These are phyloP conservation scores for Sipunculus nudus DNA, from an alignment of 2,888 invertebrate species.

Conservation along the genomic window DNA sequence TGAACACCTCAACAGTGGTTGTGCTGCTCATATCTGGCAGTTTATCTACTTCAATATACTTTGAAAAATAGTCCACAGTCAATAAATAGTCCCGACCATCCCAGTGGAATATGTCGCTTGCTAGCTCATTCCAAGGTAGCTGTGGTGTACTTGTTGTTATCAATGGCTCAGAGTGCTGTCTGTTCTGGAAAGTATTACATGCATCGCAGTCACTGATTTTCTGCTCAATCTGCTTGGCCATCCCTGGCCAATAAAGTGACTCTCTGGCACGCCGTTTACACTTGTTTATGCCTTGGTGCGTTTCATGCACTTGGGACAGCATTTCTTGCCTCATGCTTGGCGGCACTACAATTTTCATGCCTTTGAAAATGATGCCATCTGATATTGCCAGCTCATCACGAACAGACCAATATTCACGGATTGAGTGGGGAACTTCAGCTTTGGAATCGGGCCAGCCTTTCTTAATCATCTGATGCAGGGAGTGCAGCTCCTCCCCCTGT, in stretches of 20 bases:
- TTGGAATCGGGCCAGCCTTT: slow-evolving; percentile 15
- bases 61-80: no score
- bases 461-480: slow-evolving; percentile 6
- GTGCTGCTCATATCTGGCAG: no score
- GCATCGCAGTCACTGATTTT: background rate
- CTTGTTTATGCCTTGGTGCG: slow-evolving; percentile 2
- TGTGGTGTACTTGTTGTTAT: no score
- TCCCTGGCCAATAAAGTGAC: slow-evolving; percentile 10
- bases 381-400: slow-evolving; percentile 8
- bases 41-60: no score
- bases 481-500: slow-evolving; percentile 12
- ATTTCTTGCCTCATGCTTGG: background rate
- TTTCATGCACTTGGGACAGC: background rate
- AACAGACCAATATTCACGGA: slow-evolving; percentile 12
- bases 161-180: no score
- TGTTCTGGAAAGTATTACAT: no score
- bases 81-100: no score
- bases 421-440: background rate
- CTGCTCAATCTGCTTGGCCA: slow-evolving; percentile 6
- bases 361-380: slow-evolving; percentile 11
- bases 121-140: no score
- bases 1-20: no score
- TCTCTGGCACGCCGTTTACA: background rate
- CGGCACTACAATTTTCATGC: slow-evolving; percentile 8
- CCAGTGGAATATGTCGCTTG: no score